phyloP scores from a whole-genome alignment of 2,797 vertebrate genomes.

The Falco naumanni region DNA sequence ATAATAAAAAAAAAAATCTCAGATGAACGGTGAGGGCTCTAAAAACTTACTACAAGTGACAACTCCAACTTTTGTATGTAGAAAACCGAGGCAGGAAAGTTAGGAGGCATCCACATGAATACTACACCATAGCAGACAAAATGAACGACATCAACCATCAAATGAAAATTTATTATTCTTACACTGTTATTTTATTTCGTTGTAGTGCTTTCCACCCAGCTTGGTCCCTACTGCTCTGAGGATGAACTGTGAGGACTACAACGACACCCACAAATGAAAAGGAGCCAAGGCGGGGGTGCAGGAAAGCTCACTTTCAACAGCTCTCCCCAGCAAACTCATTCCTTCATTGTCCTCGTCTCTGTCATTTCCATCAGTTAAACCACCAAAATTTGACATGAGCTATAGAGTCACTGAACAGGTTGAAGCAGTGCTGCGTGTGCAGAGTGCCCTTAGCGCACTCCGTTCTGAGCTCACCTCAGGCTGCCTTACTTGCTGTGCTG shows the following conservation, averaged over 20 bases:
- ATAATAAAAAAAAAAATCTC: neutral
- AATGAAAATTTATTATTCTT: neutral
- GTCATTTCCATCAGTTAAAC: neutral
- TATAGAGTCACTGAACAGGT: neutral
- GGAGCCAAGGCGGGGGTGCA: neutral
- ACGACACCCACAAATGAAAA: neutral
- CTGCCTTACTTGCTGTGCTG: rapidly evolving
- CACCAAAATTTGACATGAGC: neutral
- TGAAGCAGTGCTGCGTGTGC: neutral
- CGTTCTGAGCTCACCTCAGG: neutral
- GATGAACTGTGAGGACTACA: neutral
- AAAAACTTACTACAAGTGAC: neutral
- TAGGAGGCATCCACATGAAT: neutral
- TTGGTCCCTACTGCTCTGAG: neutral
- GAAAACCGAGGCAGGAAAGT: neutral
- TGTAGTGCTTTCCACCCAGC: neutral
- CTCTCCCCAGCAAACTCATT: neutral
- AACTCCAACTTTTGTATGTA: neutral
- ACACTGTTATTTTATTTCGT: neutral
- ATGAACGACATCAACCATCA: neutral
- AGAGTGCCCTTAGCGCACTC: no score
- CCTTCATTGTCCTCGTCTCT: neutral
- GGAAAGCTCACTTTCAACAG: neutral
- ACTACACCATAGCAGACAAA: neutral
- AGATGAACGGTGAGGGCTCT: neutral